These are phyloP conservation scores for Terebella lapidaria DNA, from an alignment of 2,888 invertebrate species.

Conservation along the genomic window DNA sequence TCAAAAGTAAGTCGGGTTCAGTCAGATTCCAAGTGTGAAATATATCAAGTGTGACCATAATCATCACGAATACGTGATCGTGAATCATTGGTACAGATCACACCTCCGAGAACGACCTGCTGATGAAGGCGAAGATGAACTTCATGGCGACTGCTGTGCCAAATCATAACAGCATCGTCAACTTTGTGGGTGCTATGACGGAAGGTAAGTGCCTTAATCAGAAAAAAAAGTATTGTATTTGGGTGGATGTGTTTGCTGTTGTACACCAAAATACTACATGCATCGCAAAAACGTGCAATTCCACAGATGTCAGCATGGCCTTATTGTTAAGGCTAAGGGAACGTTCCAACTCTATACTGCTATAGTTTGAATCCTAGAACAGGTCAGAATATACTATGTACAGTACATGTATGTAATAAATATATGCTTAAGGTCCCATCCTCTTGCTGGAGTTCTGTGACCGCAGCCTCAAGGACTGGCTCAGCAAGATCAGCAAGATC, in stretches of 20 bases:
- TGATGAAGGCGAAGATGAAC: constrained; percentile 8
- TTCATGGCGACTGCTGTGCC: constrained; percentile 4
- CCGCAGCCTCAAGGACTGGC: constrained; percentile 10
- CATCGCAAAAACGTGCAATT: no score
- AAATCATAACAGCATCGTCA: constrained; percentile 2
- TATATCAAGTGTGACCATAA: neutral
- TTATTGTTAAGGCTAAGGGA: no score
- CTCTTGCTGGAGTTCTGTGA: constrained; percentile 13
- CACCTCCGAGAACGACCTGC: neutral
- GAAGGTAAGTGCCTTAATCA: no score
- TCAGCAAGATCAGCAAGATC: constrained; percentile 1
- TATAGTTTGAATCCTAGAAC: neutral
- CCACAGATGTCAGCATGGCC: neutral
- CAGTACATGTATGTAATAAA: no score
- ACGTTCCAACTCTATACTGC: no score
- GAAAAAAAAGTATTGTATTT: no score
- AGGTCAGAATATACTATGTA: no score
- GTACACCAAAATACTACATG: no score
- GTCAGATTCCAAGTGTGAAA: neutral
- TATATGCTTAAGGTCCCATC: constrained; percentile 12
- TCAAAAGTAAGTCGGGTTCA: no score
- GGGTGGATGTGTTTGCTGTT: no score
- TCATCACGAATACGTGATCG: neutral
- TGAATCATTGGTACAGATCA: neutral
- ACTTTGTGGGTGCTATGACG: neutral